phyloP scores from a whole-genome alignment of 2,888 invertebrate species.

The Amphipyra berbera region DNA sequence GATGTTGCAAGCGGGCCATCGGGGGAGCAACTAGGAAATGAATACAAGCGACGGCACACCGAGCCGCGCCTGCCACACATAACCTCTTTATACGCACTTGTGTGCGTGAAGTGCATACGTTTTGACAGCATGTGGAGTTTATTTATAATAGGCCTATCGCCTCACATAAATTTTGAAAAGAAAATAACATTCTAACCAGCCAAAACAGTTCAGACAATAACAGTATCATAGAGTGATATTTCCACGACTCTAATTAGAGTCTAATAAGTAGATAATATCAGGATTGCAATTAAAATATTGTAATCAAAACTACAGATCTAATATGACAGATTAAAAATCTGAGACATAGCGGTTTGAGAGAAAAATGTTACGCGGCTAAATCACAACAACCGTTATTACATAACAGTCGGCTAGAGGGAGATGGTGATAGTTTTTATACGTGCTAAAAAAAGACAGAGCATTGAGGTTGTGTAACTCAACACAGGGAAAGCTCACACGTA shows the following conservation, averaged over 20 bases:
- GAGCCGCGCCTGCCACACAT: slow-evolving; percentile 67
- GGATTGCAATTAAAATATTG: slow-evolving; percentile 50
- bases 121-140: slow-evolving; percentile 80
- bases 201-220: slow-evolving; percentile 21
- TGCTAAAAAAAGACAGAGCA: slow-evolving; percentile 75
- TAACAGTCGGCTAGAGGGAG: slow-evolving; percentile 82
- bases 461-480: slow-evolving; percentile 85
- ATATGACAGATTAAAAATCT: slow-evolving; percentile 68
- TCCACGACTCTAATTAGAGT: slow-evolving; percentile 37
- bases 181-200: slow-evolving; percentile 14
- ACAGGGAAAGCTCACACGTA: slow-evolving; percentile 88
- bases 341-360: slow-evolving; percentile 78
- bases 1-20: slow-evolving; percentile 87
- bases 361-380: slow-evolving; percentile 87
- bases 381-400: slow-evolving; percentile 89
- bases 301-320: slow-evolving; percentile 49
- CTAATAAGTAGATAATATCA: slow-evolving; percentile 47
- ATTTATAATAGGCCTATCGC: slow-evolving; percentile 81
- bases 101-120: slow-evolving; percentile 77
- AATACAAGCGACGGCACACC: slow-evolving; percentile 79
- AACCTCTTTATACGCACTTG: slow-evolving; percentile 62
- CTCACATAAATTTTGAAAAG: slow-evolving; percentile 38
- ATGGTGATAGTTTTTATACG: slow-evolving; percentile 59
- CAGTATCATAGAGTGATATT: slow-evolving; percentile 7
- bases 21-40: slow-evolving; percentile 88